Percentiles rank a stretch among this genome's conserved stretches.
phyloP scores from a whole-genome alignment of 1,140 invertebrate species.

The Samia ricini region DNA sequence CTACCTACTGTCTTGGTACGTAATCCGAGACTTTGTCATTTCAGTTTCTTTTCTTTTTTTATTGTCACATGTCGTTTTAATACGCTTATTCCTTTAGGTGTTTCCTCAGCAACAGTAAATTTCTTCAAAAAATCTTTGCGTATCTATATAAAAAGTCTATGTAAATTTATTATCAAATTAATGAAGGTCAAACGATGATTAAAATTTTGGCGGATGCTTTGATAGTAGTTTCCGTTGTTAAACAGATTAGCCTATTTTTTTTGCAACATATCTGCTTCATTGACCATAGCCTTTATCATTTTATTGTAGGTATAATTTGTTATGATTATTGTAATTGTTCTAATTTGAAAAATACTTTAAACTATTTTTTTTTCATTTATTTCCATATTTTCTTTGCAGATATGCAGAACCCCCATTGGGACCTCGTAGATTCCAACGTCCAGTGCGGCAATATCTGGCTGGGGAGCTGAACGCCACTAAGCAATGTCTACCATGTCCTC shows the following conservation, averaged over 20 bases:
- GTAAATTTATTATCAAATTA: not conserved
- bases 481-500: conserved; percentile 78
- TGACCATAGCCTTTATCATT: not conserved
- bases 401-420: conserved; percentile 85
- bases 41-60: no score
- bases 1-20: no score
- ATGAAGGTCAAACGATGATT: not conserved
- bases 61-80: no score
- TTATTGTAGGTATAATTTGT: not conserved
- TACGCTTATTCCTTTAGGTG: no score
- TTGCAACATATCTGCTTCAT: not conserved
- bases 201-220: conserved; percentile 19
- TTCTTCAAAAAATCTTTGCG: no score
- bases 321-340: no score
- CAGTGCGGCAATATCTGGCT: conserved; percentile 70
- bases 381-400: conserved; percentile 42
- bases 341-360: no score
- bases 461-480: conserved; percentile 77
- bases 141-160: no score
- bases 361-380: no score
- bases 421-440: conserved; percentile 79
- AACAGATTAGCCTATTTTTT: conserved; percentile 3
- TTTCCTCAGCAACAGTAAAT: no score
- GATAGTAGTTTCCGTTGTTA: conserved; percentile 21
- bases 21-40: no score